These are phyloP conservation scores for Sebastes oblongus DNA, from an alignment of 2,797 vertebrate genomes.

Conservation along the genomic window DNA sequence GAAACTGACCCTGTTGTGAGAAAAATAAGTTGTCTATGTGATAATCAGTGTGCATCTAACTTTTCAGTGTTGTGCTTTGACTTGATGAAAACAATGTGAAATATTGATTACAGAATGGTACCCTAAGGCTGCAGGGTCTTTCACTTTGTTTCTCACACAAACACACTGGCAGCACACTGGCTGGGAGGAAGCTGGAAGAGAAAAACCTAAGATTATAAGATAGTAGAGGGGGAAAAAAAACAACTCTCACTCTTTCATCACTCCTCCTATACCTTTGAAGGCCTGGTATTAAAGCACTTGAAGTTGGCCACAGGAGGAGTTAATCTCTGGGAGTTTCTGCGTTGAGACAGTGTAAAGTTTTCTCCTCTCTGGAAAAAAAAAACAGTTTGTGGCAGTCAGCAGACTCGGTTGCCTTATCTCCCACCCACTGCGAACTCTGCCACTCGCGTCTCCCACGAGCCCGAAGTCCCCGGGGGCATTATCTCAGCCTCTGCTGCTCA, in stretches of 20 bases:
- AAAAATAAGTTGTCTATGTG: background rate
- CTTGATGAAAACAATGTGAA: background rate
- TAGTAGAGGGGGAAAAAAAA: background rate
- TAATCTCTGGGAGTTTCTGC: slow-evolving; percentile 50
- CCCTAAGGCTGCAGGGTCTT: background rate
- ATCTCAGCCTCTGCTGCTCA: slow-evolving; percentile 58
- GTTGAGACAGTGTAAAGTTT: slow-evolving; percentile 43
- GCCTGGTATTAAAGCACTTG: slow-evolving; percentile 26
- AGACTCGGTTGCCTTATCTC: slow-evolving; percentile 58
- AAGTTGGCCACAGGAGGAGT: slow-evolving; percentile 43
- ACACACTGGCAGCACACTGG: background rate
- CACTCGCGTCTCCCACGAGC: slow-evolving; percentile 14
- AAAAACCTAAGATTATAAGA: slow-evolving; percentile 32
- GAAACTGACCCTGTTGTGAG: too few relatives aligned
- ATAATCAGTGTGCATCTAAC: background rate
- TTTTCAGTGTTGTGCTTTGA: background rate
- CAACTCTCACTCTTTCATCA: slow-evolving; percentile 21
- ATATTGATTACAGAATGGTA: background rate
- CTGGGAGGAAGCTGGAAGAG: slow-evolving; percentile 8
- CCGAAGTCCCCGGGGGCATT: slow-evolving; percentile 42
- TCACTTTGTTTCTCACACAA: background rate
- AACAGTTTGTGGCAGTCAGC: slow-evolving; percentile 58
- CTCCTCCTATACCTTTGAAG: slow-evolving; percentile 32
- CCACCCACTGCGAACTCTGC: slow-evolving; percentile 42
- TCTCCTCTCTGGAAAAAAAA: slow-evolving; percentile 32